Conservation (phyloP, 2,113 vertebrate species). For the Oenanthe melanoleuca region DNA sequence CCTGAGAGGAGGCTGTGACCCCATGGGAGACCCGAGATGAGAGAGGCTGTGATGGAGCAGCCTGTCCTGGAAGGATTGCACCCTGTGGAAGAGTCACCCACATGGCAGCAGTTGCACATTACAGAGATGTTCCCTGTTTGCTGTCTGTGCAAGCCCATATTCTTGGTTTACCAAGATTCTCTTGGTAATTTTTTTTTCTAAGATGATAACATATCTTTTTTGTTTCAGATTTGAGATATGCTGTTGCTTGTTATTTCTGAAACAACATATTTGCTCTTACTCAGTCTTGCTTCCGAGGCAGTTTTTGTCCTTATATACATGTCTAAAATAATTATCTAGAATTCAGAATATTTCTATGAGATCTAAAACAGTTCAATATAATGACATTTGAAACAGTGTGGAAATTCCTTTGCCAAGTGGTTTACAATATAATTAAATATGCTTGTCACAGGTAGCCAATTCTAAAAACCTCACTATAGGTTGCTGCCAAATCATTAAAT, state of each 20-base stretch:
- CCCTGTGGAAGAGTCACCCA: neutral
- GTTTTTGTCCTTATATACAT: neutral
- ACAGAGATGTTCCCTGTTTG: neutral
- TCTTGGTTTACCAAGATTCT: neutral
- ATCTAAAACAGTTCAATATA: neutral
- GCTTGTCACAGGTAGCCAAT: neutral
- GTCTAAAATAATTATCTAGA: neutral
- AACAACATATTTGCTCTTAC: neutral
- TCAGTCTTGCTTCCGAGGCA: neutral
- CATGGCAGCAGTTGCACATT: fast-evolving
- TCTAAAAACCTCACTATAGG: neutral
- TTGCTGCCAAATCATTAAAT: neutral
- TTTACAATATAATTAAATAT: neutral
- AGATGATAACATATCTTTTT: neutral
- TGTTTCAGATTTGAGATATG: neutral
- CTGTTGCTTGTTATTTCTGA: neutral
- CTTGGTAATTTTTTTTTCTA: neutral
- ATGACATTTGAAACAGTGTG: neutral
- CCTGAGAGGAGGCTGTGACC: neutral
- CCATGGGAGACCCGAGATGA: fast-evolving
- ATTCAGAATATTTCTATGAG: neutral
- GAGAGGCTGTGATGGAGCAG: neutral
- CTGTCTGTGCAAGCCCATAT: neutral
- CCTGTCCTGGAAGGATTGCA: neutral
- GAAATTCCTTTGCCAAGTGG: neutral